Conservation (phyloP, 30 jellyfish, hydroid and myxozoan genomes). For the Euphysa ruthae region DNA sequence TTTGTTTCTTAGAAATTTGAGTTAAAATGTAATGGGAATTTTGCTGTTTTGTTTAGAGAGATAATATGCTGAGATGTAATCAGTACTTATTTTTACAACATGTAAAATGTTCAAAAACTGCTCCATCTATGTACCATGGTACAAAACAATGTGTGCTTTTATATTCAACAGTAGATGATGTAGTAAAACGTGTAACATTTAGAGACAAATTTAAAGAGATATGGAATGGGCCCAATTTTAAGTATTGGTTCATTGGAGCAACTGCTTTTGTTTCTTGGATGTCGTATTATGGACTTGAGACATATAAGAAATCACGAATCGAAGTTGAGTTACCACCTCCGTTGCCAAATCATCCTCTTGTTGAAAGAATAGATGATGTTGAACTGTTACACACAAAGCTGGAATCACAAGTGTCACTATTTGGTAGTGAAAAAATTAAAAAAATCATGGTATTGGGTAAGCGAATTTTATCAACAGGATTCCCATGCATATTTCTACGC, state of each 20-base stretch:
- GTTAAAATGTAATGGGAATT: too few species aligned
- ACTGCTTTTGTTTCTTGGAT: conserved; percentile 65
- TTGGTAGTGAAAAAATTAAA: conserved; percentile 36
- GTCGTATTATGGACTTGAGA: conserved; percentile 58
- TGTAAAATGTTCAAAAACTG: too few species aligned
- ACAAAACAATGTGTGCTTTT: too few species aligned
- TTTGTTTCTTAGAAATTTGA: too few species aligned
- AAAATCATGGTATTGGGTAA: conserved; percentile 10
- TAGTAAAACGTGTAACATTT: neutral
- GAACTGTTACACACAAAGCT: neutral
- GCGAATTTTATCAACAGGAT: too few species aligned
- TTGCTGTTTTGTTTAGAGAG: too few species aligned
- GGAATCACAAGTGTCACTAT: neutral
- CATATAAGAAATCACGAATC: conserved; percentile 66
- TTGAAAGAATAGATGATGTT: conserved; percentile 33
- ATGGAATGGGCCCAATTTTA: conserved; percentile 86
- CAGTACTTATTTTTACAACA: too few species aligned
- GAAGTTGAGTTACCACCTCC: conserved; percentile 51
- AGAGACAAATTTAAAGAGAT: neutral
- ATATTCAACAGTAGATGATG: too few species aligned
- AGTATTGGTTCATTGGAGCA: conserved; percentile 92
- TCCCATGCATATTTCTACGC: too few species aligned
- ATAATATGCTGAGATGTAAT: too few species aligned
- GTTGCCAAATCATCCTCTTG: conserved; percentile 56
- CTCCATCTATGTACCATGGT: too few species aligned